Conservation (phyloP, 2,888 invertebrate species). For the Sminthurides aquaticus region DNA sequence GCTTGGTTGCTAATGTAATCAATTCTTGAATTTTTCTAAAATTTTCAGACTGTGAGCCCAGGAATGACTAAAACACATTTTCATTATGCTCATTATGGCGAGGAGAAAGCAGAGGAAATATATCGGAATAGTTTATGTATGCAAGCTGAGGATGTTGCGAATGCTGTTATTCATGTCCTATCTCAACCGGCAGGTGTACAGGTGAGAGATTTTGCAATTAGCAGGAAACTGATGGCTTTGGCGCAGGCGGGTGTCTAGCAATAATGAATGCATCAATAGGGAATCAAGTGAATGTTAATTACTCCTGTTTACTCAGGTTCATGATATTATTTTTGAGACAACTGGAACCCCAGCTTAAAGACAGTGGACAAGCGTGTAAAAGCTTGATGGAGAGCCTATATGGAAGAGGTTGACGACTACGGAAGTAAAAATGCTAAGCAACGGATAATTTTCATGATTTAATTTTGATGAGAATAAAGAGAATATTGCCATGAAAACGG, state of each 20-base stretch:
- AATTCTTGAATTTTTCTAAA: too few species aligned
- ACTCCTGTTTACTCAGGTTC: constrained; percentile 6
- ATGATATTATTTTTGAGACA: constrained; percentile 16
- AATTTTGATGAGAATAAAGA: too few species aligned
- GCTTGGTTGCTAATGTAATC: too few species aligned
- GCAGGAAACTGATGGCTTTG: too few species aligned
- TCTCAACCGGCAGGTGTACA: constrained; percentile 57
- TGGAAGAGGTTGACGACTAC: too few species aligned
- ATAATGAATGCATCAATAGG: neutral
- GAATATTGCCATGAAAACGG: too few species aligned
- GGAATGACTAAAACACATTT: constrained; percentile 38
- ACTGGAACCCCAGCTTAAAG: constrained; percentile 1
- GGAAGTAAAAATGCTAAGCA: too few species aligned
- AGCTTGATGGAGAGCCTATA: too few species aligned
- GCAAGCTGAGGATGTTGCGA: constrained; percentile 56
- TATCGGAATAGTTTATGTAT: constrained; percentile 49
- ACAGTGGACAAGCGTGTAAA: neutral
- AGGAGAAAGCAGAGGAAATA: constrained; percentile 44
- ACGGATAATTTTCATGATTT: too few species aligned
- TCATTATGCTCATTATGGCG: constrained; percentile 23
- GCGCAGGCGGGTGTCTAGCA: neutral
- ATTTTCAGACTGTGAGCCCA: constrained; percentile 28
- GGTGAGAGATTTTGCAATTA: constrained; percentile 47
- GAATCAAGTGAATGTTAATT: neutral
- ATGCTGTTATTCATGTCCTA: constrained; percentile 56